Conservation (phyloP, 2,888 invertebrate genomes). For the Linnaemya vulpina region DNA sequence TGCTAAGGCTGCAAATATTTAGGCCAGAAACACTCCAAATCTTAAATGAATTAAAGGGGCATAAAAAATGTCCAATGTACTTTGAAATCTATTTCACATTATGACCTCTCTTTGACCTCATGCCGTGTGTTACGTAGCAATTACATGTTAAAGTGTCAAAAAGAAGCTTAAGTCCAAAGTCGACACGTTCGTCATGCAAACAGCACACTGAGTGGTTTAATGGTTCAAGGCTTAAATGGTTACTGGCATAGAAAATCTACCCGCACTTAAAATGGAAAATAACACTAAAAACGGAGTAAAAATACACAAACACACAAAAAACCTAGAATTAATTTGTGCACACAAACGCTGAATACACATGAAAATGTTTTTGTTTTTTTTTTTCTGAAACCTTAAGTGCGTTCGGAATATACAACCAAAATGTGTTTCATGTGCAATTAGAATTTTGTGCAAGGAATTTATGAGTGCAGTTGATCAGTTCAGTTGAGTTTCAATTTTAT, state of each 20-base stretch:
- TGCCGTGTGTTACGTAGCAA: slow-evolving; percentile 72
- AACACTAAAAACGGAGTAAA: not conserved
- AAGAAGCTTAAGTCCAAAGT: slow-evolving; percentile 62
- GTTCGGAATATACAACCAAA: slow-evolving; percentile 30
- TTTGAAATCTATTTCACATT: not conserved
- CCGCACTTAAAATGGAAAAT: slow-evolving; percentile 50
- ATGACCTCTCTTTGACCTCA: slow-evolving; percentile 73
- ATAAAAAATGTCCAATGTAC: not conserved
- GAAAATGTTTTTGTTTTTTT: slow-evolving; percentile 13
- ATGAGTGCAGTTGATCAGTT: slow-evolving; percentile 27
- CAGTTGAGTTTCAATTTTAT: slow-evolving; percentile 6
- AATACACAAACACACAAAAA: not conserved
- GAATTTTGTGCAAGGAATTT: slow-evolving; percentile 39
- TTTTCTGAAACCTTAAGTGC: slow-evolving; percentile 44
- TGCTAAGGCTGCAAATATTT: not conserved
- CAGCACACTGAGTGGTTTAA: slow-evolving; percentile 29
- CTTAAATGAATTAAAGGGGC: slow-evolving; percentile 29
- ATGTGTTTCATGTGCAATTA: slow-evolving; percentile 54
- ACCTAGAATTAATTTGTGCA: slow-evolving; percentile 34
- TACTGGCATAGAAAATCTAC: slow-evolving; percentile 49
- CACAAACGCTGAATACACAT: not conserved
- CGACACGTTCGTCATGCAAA: slow-evolving; percentile 23
- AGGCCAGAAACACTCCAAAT: slow-evolving; percentile 17
- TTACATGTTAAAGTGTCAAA: slow-evolving; percentile 73
- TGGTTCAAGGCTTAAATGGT: slow-evolving; percentile 41